Conservation (phyloP, 2,113 vertebrate genomes). For the Hypanus sabinus region DNA sequence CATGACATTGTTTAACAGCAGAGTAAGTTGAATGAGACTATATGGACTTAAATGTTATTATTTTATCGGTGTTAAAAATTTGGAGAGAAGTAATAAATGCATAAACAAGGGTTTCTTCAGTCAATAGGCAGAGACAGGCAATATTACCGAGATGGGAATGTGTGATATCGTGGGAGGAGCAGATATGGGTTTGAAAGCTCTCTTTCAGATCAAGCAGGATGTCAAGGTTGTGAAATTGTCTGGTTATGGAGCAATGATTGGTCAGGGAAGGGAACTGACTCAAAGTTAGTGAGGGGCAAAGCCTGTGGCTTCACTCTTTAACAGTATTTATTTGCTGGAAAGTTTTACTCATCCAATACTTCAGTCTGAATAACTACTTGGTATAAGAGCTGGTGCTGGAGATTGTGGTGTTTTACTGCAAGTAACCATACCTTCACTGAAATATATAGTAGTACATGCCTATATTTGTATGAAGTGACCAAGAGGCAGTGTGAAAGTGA, state of each 20-base stretch:
- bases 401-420: not conserved
- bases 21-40: no score
- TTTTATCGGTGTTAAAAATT: no score
- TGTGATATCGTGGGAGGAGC: not conserved
- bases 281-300: not conserved
- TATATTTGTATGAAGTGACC: no score
- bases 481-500: not conserved
- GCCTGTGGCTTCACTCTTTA: not conserved
- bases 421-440: not conserved
- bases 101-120: not conserved
- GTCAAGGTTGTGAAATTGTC: not conserved
- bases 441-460: not conserved
- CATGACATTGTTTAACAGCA: no score
- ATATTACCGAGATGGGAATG: not conserved
- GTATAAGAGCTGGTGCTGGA: not conserved
- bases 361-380: no score
- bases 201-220: not conserved
- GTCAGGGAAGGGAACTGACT: not conserved
- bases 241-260: not conserved
- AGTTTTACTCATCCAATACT: not conserved
- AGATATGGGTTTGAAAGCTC: not conserved
- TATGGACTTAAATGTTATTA: no score
- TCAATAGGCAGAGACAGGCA: not conserved
- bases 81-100: not conserved
- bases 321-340: not conserved